Conservation (phyloP, 2,113 vertebrate genomes). For the Axis porcinus region DNA sequence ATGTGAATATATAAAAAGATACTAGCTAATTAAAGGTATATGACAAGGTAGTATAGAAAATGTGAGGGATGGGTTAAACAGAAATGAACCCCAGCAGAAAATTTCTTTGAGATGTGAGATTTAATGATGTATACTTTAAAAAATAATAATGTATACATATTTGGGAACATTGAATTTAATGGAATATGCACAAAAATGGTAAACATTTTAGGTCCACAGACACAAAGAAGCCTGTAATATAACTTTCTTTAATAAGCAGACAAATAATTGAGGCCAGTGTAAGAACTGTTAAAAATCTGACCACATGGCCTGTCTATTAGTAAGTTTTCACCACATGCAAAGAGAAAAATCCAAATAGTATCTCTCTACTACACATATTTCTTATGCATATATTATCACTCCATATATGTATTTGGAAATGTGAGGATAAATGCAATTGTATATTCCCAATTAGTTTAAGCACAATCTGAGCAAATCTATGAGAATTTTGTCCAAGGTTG, state of each 20-base stretch:
- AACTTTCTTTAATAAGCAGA: constrained; percentile 1
- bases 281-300: background rate
- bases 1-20: constrained; percentile 67
- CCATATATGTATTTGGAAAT: background rate
- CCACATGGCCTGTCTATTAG: background rate
- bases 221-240: background rate
- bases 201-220: background rate
- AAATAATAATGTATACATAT: background rate
- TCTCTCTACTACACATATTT: background rate
- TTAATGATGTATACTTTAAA: background rate
- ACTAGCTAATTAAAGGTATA: constrained; percentile 61
- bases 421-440: background rate
- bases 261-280: background rate
- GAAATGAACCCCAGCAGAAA: constrained; percentile 6
- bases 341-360: constrained; percentile 12
- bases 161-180: background rate
- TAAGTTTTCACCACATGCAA: background rate
- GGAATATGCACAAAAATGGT: background rate
- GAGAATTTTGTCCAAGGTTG: background rate
- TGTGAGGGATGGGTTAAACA: background rate
- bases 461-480: background rate
- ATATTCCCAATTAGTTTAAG: background rate
- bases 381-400: background rate
- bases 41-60: constrained; percentile 34
- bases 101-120: constrained; percentile 11